A percentile compares a stretch with the other conserved stretches of the same genome.
Conservation (phyloP, 1,140 invertebrate species). For the Ceratina australensis region DNA sequence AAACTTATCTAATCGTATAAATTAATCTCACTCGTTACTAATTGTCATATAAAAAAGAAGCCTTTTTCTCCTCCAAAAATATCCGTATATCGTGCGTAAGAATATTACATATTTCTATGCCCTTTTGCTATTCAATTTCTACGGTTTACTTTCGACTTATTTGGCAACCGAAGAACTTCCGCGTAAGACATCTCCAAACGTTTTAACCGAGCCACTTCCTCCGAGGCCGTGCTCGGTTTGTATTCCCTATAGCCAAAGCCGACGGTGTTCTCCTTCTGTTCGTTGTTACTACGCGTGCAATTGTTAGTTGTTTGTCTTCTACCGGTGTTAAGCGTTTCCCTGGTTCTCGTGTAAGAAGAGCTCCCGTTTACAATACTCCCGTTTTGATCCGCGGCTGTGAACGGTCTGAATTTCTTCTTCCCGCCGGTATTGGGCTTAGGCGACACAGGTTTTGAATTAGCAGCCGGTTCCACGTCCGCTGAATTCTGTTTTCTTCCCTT, state of each 20-base stretch:
- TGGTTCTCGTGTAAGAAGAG: constrained; percentile 82
- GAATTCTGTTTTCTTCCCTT: constrained; percentile 49
- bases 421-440: constrained; percentile 76
- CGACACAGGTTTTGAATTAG: constrained; percentile 60
- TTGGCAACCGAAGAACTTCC: constrained; percentile 87
- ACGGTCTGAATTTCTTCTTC: constrained; percentile 77
- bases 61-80: background rate
- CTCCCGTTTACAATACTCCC: constrained; percentile 82
- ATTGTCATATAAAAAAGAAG: constrained; percentile 30
- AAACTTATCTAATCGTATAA: constrained; percentile 31
- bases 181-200: constrained; percentile 91
- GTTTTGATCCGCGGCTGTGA: constrained; percentile 77
- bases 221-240: constrained; percentile 87
- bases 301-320: constrained; percentile 75
- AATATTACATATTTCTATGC: background rate
- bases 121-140: constrained; percentile 12
- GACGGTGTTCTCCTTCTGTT: constrained; percentile 51
- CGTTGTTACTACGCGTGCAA: constrained; percentile 3
- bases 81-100: background rate
- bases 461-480: constrained; percentile 58
- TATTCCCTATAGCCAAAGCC: constrained; percentile 80
- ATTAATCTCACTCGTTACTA: constrained; percentile 39
- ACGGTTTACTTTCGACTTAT: constrained; percentile 75
- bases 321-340: constrained; percentile 80
- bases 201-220: constrained; percentile 89